Conservation (phyloP, 2,888 invertebrate species). For the Eucera pruinosa region DNA sequence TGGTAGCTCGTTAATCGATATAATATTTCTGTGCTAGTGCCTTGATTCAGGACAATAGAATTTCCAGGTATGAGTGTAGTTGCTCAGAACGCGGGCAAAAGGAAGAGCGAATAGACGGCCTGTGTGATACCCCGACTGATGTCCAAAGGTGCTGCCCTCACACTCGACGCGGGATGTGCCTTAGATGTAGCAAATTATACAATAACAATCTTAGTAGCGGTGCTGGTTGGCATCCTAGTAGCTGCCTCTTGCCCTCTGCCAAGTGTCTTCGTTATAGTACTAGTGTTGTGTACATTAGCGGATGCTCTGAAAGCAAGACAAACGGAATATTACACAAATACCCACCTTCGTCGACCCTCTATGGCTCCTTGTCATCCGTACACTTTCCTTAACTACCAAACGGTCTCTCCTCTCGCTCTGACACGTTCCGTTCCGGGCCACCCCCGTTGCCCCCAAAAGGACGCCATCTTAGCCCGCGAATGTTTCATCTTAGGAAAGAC, state of each 20-base stretch:
- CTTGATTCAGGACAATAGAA: conserved; percentile 79
- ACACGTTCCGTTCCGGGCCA: conserved; percentile 19
- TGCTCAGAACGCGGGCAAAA: conserved; percentile 56
- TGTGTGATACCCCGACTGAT: conserved; percentile 81
- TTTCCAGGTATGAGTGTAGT: conserved; percentile 63
- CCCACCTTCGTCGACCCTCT: conserved; percentile 71
- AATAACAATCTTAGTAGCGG: conserved; percentile 83
- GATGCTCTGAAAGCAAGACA: conserved; percentile 84
- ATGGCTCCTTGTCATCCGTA: conserved; percentile 53
- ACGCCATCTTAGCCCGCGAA: conserved; percentile 77
- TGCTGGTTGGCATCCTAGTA: conserved; percentile 70
- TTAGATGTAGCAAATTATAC: conserved; percentile 84
- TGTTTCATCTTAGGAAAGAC: conserved; percentile 80
- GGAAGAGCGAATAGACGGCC: conserved; percentile 71
- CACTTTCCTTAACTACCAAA: conserved; percentile 61
- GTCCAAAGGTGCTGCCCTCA: conserved; percentile 83
- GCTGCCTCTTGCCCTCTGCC: conserved; percentile 63
- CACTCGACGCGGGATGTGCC: conserved; percentile 77
- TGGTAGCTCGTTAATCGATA: background rate
- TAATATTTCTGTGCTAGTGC: background rate
- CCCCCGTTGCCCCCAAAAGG: conserved; percentile 63
- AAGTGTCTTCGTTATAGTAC: conserved; percentile 67
- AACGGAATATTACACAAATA: conserved; percentile 85
- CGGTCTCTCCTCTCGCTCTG: conserved; percentile 18
- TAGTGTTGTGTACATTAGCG: conserved; percentile 84